Percentiles rank a stretch among this genome's conserved stretches.
Conservation (phyloP, 2,888 invertebrate species). For the Leptinotarsa juncta region DNA sequence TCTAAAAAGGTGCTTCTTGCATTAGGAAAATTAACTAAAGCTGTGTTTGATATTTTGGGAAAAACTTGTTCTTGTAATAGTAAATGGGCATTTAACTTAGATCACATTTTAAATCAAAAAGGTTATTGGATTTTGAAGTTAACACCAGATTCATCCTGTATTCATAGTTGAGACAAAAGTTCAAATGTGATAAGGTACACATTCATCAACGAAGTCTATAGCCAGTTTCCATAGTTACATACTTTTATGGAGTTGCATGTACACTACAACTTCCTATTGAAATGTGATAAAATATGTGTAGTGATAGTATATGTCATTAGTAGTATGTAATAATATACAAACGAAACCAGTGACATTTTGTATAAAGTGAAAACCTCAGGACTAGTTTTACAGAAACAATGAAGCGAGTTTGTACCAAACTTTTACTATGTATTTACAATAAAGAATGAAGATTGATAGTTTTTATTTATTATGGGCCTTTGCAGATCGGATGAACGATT, state of each 20-base stretch:
- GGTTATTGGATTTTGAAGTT: too few species aligned
- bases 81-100: too few species aligned
- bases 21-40: too few species aligned
- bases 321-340: slow-evolving; percentile 33
- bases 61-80: too few species aligned
- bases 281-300: slow-evolving; percentile 47
- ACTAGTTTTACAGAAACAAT: slow-evolving; percentile 19
- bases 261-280: slow-evolving; percentile 42
- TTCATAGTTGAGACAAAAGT: too few species aligned
- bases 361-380: slow-evolving; percentile 19
- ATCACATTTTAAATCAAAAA: too few species aligned
- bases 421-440: slow-evolving; percentile 10
- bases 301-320: slow-evolving; percentile 33
- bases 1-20: too few species aligned
- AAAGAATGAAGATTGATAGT: slow-evolving; percentile 6
- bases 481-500: too few species aligned
- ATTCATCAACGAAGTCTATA: slow-evolving; percentile 5
- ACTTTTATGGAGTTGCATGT: slow-evolving; percentile 28
- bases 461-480: background rate
- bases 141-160: too few species aligned
- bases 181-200: background rate
- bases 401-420: slow-evolving; percentile 16
- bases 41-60: too few species aligned
- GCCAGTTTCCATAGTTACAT: background rate
- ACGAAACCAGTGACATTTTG: slow-evolving; percentile 34